Conservation (phyloP, 53 echinoderm and acorn worm species). For the Zoroaster sp. region DNA sequence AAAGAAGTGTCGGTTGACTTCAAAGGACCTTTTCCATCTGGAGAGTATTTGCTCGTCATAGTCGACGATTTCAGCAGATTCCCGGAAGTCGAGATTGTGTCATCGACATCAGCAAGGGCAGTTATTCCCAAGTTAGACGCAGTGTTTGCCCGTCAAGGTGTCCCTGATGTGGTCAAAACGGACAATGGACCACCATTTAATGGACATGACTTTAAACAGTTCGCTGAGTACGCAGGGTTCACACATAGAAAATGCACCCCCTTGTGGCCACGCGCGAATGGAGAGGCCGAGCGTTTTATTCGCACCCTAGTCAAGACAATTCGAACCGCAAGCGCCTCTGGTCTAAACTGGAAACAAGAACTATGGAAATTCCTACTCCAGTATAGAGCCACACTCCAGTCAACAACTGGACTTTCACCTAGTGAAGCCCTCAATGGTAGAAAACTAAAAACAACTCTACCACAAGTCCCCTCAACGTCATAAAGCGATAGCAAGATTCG, state of each 20-base stretch:
- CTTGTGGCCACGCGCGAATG: conserved; percentile 41
- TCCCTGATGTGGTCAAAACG: conserved; percentile 12
- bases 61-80: conserved; percentile 64
- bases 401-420: conserved; percentile 59
- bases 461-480: neutral
- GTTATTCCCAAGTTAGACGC: conserved; percentile 46
- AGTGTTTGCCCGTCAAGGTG: conserved; percentile 10
- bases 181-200: conserved; percentile 55
- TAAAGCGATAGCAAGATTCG: conserved; percentile 37
- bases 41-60: conserved; percentile 60
- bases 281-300: conserved; percentile 50
- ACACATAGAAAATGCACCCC: conserved; percentile 9
- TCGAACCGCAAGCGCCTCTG: conserved; percentile 54
- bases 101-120: conserved; percentile 50
- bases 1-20: conserved; percentile 52
- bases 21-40: conserved; percentile 51
- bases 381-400: conserved; percentile 63
- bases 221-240: conserved; percentile 39
- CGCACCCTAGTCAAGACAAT: conserved; percentile 60
- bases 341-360: conserved; percentile 52
- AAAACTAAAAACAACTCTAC: conserved; percentile 4
- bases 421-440: conserved; percentile 60
- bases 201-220: conserved; percentile 24
- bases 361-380: conserved; percentile 49
- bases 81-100: conserved; percentile 58